phyloP scores from a whole-genome alignment of 2,888 invertebrate genomes.

The Melanophora roralis region DNA sequence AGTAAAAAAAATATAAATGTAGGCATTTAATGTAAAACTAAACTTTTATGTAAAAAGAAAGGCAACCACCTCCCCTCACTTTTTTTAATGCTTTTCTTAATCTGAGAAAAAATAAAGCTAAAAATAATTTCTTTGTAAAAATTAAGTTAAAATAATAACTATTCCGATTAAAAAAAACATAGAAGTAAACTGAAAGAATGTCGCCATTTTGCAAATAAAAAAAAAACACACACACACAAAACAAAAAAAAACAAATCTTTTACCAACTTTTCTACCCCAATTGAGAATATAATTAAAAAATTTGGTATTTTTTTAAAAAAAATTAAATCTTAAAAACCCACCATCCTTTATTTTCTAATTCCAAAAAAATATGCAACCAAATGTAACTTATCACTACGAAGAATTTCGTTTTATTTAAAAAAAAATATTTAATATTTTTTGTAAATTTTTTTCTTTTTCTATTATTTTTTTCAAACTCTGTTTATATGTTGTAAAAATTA shows the following conservation, averaged over 20 bases:
- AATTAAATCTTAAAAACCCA: slow-evolving; percentile 30
- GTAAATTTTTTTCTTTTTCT: slow-evolving; percentile 52
- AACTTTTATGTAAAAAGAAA: slow-evolving; percentile 43
- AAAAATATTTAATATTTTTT: slow-evolving; percentile 25
- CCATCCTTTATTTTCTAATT: slow-evolving; percentile 34
- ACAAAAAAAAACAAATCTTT: slow-evolving; percentile 33
- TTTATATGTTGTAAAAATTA: slow-evolving; percentile 63
- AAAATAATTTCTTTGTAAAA: slow-evolving; percentile 77
- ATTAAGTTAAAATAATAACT: slow-evolving; percentile 40
- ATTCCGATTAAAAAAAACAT: slow-evolving; percentile 68
- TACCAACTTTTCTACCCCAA: background rate
- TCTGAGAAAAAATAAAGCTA: slow-evolving; percentile 36
- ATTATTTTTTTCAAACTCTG: slow-evolving; percentile 38
- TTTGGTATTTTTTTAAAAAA: slow-evolving; percentile 26
- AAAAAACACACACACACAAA: too few species aligned
- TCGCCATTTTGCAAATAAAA: slow-evolving; percentile 74
- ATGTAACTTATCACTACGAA: slow-evolving; percentile 14
- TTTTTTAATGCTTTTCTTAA: slow-evolving; percentile 4
- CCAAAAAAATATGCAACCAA: slow-evolving; percentile 20
- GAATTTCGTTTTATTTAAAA: slow-evolving; percentile 26
- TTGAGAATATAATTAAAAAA: slow-evolving; percentile 19
- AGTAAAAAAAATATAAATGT: slow-evolving; percentile 59
- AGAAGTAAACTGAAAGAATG: slow-evolving; percentile 71
- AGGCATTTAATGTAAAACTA: slow-evolving; percentile 63
- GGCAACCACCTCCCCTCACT: slow-evolving; percentile 14